Percentiles rank a stretch among this genome's conserved stretches.
These are phyloP conservation scores for Syndactyla subalaris DNA, from an alignment of 2,797 vertebrate species.

Conservation along the genomic window DNA sequence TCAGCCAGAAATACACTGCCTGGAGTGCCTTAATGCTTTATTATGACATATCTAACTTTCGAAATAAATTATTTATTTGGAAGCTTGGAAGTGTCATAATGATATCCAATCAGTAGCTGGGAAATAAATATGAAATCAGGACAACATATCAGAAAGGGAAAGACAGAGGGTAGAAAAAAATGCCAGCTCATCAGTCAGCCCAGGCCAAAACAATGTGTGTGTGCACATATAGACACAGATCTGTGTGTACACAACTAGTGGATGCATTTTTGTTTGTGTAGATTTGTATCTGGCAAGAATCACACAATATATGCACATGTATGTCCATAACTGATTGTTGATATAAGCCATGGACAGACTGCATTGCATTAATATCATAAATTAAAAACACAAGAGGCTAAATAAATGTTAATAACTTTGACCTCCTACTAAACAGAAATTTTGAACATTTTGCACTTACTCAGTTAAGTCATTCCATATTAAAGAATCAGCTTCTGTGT, in stretches of 20 bases:
- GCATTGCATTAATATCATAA: background rate
- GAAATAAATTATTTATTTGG: conserved; percentile 77
- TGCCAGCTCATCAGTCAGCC: conserved; percentile 29
- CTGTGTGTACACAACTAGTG: background rate
- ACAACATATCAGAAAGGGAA: background rate
- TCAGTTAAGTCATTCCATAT: background rate
- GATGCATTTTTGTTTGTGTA: background rate
- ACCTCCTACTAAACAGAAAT: background rate
- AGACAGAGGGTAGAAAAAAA: background rate
- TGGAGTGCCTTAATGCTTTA: conserved; percentile 75
- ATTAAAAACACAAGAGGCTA: background rate
- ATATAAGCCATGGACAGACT: background rate
- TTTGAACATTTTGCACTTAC: background rate
- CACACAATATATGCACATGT: background rate
- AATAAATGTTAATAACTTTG: background rate
- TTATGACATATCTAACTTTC: conserved; percentile 76
- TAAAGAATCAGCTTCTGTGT: background rate
- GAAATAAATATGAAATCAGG: conserved; percentile 73
- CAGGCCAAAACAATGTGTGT: background rate
- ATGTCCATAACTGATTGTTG: background rate
- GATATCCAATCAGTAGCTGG: conserved; percentile 73
- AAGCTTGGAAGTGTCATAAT: conserved; percentile 62
- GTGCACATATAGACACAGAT: background rate
- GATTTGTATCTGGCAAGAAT: background rate
- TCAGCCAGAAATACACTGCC: conserved; percentile 71